Conservation (phyloP, 2,113 vertebrate species). For the Agelaius tricolor region DNA sequence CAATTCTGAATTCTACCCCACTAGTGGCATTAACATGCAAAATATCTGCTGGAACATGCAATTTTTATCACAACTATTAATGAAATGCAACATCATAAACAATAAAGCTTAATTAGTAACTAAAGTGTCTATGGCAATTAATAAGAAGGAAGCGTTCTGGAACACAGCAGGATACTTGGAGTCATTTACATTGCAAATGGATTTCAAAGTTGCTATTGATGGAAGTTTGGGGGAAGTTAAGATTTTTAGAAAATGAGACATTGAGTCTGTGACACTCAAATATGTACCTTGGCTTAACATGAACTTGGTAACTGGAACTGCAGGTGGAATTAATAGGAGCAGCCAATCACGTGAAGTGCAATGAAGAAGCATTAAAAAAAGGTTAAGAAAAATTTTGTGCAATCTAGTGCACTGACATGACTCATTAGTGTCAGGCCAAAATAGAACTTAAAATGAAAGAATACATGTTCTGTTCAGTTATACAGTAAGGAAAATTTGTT, state of each 20-base stretch:
- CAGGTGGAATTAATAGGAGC: slow-evolving; percentile 53
- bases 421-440: slow-evolving; percentile 56
- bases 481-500: slow-evolving; percentile 3
- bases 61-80: slow-evolving; percentile 68
- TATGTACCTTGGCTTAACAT: slow-evolving; percentile 38
- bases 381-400: slow-evolving; percentile 15
- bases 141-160: slow-evolving; percentile 74
- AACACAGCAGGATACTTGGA: slow-evolving; percentile 72
- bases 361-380: slow-evolving; percentile 5
- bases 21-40: slow-evolving; percentile 13
- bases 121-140: slow-evolving; percentile 76
- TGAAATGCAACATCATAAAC: slow-evolving; percentile 75
- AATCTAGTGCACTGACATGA: slow-evolving; percentile 54
- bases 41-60: slow-evolving; percentile 29
- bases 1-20: background rate
- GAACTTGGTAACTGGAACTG: slow-evolving; percentile 26
- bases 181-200: slow-evolving; percentile 78
- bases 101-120: slow-evolving; percentile 80
- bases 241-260: slow-evolving; percentile 43
- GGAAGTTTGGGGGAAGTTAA: slow-evolving; percentile 47
- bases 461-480: slow-evolving; percentile 42
- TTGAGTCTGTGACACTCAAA: slow-evolving; percentile 52
- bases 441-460: slow-evolving; percentile 59
- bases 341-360: slow-evolving; percentile 45
- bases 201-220: slow-evolving; percentile 62